These are phyloP conservation scores for Allophyes oxyacanthae DNA, from an alignment of 2,888 invertebrate species.

Conservation along the genomic window DNA sequence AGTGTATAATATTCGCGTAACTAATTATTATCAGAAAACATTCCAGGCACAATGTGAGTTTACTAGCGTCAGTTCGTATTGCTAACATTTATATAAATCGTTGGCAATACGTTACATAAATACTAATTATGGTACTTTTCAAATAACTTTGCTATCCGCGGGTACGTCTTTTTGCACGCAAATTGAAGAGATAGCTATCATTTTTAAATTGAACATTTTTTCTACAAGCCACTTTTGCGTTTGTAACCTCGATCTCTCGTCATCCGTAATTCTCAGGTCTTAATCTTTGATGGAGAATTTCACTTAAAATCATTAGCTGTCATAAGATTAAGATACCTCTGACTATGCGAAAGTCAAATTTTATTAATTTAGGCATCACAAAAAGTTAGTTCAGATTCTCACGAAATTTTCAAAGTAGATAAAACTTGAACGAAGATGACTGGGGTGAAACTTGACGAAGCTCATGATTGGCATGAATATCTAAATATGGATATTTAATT, in stretches of 20 bases:
- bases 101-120: conserved; percentile 8
- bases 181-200: conserved; percentile 9
- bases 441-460: background rate
- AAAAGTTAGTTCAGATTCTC: conserved; percentile 2
- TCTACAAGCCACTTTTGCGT: conserved; percentile 7
- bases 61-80: conserved; percentile 8
- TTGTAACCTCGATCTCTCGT: conserved; percentile 19
- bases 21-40: conserved; percentile 45
- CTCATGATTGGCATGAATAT: background rate
- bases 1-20: conserved; percentile 35
- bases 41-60: conserved; percentile 16
- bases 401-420: conserved; percentile 3
- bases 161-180: conserved; percentile 15
- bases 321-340: too few relatives aligned
- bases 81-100: conserved; percentile 9
- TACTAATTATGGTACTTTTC: conserved; percentile 19
- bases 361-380: conserved; percentile 3
- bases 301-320: too few relatives aligned
- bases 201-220: conserved; percentile 16
- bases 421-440: conserved; percentile 1
- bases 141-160: conserved; percentile 4
- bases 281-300: background rate
- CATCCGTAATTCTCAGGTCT: background rate
- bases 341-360: background rate
- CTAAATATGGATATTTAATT: background rate